Evolutionary conservation across 2,797 vertebrate genomes (phyloP).

Genomic region (Pseudomugil gertrudae): DNA sequence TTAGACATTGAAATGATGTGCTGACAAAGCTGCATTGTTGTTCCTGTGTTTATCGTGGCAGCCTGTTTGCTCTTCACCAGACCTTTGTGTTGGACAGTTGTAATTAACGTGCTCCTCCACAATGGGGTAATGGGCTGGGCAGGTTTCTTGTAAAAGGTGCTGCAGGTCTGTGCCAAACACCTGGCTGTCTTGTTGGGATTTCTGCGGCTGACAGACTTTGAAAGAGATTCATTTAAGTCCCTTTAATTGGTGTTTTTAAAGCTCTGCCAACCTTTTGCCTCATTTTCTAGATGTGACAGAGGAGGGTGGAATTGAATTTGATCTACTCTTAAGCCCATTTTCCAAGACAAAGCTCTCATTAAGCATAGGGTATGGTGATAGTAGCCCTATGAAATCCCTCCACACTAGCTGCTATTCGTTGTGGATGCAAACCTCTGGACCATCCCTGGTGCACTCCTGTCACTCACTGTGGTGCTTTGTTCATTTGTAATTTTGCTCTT

Average conservation of each 20-base stretch:
- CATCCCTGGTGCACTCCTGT: constrained; percentile 36
- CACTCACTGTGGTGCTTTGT: constrained; percentile 51
- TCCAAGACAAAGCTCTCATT: constrained; percentile 56
- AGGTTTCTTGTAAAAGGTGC: constrained; percentile 15
- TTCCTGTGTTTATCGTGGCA: constrained; percentile 25
- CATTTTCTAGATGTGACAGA: constrained; percentile 27
- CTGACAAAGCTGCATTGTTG: constrained; percentile 38
- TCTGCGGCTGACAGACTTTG: constrained; percentile 29
- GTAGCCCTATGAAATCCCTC: constrained; percentile 57
- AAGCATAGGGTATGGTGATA: constrained; percentile 35
- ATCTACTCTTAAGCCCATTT: constrained; percentile 27
- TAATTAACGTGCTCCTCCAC: constrained; percentile 49
- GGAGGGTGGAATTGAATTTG: constrained; percentile 18
- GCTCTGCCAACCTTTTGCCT: constrained; percentile 10
- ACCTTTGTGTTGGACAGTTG: constrained; percentile 37
- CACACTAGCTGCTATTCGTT: constrained; percentile 63
- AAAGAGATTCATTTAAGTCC: constrained; percentile 28
- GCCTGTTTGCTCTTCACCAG: constrained; percentile 23
- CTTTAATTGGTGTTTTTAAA: constrained; percentile 29
- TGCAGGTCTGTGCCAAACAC: constrained; percentile 49
- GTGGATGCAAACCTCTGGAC: constrained; percentile 36
- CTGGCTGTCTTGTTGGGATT: constrained; percentile 26
- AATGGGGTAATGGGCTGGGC: constrained; percentile 33
- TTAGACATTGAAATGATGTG: constrained; percentile 28
- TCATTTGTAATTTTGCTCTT: constrained; percentile 62